Base-by-base conservation (phyloP, 2,113 vertebrate species). In the Terrapene triunguis region DNA sequence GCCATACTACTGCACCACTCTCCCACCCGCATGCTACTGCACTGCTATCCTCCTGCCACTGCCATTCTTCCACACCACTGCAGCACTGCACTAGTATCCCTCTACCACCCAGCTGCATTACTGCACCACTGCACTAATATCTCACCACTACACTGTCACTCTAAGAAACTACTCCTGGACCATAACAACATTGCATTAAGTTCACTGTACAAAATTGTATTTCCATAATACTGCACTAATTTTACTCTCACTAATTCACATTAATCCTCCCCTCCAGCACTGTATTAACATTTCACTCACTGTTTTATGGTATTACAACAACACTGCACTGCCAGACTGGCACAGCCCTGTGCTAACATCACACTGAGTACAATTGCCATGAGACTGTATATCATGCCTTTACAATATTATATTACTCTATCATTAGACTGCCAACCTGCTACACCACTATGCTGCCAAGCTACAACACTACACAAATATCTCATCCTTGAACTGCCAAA, bases 381-480 rank as follows among this genome's bases (percentile, higher is more conserved):
- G 29, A 87, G 82, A 81, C 78, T 86, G 78, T 86, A 84, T 2
- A 84, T 65, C 50, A 95, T 89, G 85, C 5, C 1, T 81, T 95
- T 83, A 69, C 21, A 96, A 94, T 93, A 94, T 69, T 92, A 93
- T 94, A 94, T 97, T 97, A 93, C 94, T 91, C 82, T 87, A 94
- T 74, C 90, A 88, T 78, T 44, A 89, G 53, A 74, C 81, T 32
- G 90, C 76, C 89, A 32, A 96, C 92, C 85, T 95, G 92, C 90
- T 84, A 90, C 57, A 93, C 87, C 14, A 65, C 12, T 65, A 32
- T 65, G 57, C 57, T 10, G 12, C 11, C 90, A 88, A 89, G 85
- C 83, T 94, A 92, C 85, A 93, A 80, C 80, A n/a, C 85, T 24
- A 32, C 92, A 88, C 85, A 85, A 4, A 74, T 89, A 88, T 91